These are phyloP conservation scores for Enteromius anoplus DNA, from an alignment of 2,797 vertebrate species.

Conservation along the genomic window DNA sequence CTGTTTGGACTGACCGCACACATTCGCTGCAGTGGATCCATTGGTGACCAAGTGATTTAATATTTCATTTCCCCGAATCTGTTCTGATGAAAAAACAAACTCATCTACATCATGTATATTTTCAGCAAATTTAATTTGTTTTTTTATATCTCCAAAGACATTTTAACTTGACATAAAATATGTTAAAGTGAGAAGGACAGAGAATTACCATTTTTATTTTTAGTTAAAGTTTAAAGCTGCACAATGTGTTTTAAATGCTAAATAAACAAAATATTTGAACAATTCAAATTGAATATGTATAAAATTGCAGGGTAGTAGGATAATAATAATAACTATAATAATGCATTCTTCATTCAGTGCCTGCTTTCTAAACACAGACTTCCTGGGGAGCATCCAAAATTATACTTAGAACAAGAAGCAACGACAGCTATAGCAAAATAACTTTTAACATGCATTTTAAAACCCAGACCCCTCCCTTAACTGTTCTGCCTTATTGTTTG, in stretches of 20 bases:
- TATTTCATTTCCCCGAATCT: neutral
- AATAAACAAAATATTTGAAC: neutral
- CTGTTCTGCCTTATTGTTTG: conserved; percentile 69
- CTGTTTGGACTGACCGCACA: neutral
- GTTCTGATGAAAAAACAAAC: neutral
- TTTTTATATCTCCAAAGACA: neutral
- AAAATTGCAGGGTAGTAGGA: neutral
- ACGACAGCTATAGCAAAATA: conserved; percentile 11
- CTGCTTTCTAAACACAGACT: neutral
- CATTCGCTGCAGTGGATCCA: neutral
- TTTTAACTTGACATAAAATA: neutral
- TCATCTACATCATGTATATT: neutral
- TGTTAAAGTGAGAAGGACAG: neutral
- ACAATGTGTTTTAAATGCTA: neutral
- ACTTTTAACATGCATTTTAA: conserved; percentile 34
- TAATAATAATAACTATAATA: neutral
- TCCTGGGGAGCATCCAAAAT: conserved; percentile 43
- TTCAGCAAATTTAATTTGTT: neutral
- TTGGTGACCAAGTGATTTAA: neutral
- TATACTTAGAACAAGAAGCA: conserved; percentile 51
- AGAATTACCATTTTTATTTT: neutral
- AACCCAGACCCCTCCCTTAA: conserved; percentile 62
- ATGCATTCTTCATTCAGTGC: neutral
- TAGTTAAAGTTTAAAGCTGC: no score
- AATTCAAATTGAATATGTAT: neutral